phyloP scores from a whole-genome alignment of 1,140 invertebrate species.

The Berghia stephanieae region DNA sequence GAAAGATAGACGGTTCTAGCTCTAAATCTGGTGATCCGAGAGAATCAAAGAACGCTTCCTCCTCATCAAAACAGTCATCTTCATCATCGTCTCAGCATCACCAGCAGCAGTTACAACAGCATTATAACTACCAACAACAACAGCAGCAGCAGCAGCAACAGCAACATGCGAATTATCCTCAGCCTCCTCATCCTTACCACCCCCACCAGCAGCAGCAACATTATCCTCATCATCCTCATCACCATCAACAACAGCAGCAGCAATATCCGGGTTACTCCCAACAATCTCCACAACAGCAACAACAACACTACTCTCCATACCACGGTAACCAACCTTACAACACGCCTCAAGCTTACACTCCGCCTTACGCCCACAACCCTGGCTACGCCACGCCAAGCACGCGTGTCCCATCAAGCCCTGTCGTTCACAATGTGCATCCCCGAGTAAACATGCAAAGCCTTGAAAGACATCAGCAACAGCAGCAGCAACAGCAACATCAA shows the following conservation, averaged over 20 bases:
- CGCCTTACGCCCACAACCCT: constrained; percentile 35
- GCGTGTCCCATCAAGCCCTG: constrained; percentile 35
- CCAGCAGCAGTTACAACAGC: constrained; percentile 38
- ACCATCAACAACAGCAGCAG: constrained; percentile 31
- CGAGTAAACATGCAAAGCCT: constrained; percentile 35
- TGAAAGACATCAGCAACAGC: constrained; percentile 31
- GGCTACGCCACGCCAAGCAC: constrained; percentile 37
- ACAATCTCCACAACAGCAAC: background rate
- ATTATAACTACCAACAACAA: constrained; percentile 36
- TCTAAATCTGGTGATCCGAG: no score
- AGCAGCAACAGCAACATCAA: background rate
- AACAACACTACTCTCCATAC: constrained; percentile 6
- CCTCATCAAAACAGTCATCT: no score
- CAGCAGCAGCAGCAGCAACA: constrained; percentile 35
- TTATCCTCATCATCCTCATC: constrained; percentile 24
- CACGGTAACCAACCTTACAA: constrained; percentile 25
- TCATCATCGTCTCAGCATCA: constrained; percentile 28
- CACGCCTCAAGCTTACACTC: constrained; percentile 23
- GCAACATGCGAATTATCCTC: constrained; percentile 19
- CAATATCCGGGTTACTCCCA: constrained; percentile 36
- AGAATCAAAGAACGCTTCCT: no score
- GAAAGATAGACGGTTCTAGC: constrained; percentile 30
- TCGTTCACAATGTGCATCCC: constrained; percentile 36
- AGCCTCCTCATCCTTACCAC: constrained; percentile 24
- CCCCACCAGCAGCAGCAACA: constrained; percentile 32